phyloP scores from a whole-genome alignment of 2,113 vertebrate species.

The Drymodes brunneopygia region DNA sequence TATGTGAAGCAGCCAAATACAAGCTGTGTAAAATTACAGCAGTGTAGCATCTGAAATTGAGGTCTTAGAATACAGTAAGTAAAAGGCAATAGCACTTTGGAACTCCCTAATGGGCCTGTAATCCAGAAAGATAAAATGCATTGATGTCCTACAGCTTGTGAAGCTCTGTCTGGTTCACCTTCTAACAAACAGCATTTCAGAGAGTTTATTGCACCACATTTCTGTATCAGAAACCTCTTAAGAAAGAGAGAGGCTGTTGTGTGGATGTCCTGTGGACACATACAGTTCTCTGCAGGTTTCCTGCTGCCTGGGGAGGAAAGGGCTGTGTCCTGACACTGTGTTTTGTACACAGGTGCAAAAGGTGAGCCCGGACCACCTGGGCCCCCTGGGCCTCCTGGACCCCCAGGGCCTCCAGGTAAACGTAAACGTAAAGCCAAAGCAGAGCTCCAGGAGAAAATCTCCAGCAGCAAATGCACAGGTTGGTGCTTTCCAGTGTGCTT shows the following conservation, averaged over 20 bases:
- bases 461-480: constrained; percentile 59
- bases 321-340: neutral
- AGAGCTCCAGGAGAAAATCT: constrained; percentile 58
- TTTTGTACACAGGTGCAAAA: constrained; percentile 63
- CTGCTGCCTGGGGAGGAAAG: neutral
- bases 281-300: neutral
- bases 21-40: neutral
- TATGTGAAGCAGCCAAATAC: neutral
- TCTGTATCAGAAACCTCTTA: neutral
- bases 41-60: neutral
- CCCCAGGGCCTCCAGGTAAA: constrained; percentile 70
- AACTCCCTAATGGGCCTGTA: neutral
- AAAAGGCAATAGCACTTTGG: neutral
- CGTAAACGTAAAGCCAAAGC: constrained; percentile 75
- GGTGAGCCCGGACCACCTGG: constrained; percentile 78
- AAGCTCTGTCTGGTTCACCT: neutral
- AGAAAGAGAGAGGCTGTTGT: neutral
- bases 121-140: neutral
- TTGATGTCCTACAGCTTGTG: neutral
- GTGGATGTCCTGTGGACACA: fast-evolving
- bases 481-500: neutral
- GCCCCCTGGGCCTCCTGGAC: constrained; percentile 66
- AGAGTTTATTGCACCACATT: neutral
- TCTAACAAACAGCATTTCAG: neutral
- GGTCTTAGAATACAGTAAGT: neutral